Conservation (phyloP, 2,888 invertebrate species). For the Andrena flavipes region DNA sequence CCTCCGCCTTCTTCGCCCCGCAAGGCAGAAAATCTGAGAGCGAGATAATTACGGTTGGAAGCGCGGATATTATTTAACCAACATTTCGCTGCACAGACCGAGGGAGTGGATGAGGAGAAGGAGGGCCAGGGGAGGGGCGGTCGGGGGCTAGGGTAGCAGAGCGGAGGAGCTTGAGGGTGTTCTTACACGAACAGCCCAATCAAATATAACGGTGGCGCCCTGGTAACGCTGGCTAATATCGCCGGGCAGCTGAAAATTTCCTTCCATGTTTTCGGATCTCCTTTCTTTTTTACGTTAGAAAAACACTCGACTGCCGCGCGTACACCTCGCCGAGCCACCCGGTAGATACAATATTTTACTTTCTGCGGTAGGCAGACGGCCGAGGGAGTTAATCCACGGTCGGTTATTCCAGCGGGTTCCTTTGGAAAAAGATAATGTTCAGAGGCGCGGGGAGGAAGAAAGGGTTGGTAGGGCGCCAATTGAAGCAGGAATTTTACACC, state of each 20-base stretch:
- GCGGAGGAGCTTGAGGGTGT: slow-evolving; percentile 70
- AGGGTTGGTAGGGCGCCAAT: background rate
- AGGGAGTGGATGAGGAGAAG: slow-evolving; percentile 64
- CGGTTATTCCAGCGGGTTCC: slow-evolving; percentile 55
- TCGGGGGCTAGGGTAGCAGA: slow-evolving; percentile 34
- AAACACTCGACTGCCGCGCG: slow-evolving; percentile 60
- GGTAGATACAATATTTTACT: slow-evolving; percentile 68
- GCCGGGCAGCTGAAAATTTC: slow-evolving; percentile 52
- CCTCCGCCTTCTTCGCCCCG: slow-evolving; percentile 64
- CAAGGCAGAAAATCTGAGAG: slow-evolving; percentile 82
- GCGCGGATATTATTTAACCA: slow-evolving; percentile 83
- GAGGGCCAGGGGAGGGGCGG: slow-evolving; percentile 28
- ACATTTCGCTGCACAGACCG: slow-evolving; percentile 77
- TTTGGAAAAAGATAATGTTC: slow-evolving; percentile 41
- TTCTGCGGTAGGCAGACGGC: slow-evolving; percentile 57
- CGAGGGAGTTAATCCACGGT: slow-evolving; percentile 65
- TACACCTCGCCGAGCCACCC: slow-evolving; percentile 51
- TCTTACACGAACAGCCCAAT: slow-evolving; percentile 79
- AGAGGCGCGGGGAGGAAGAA: background rate
- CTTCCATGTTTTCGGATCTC: slow-evolving; percentile 70
- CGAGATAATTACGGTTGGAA: slow-evolving; percentile 83
- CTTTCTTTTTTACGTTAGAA: slow-evolving; percentile 56
- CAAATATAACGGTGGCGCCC: slow-evolving; percentile 79
- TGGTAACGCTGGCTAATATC: slow-evolving; percentile 74
- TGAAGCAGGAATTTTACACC: slow-evolving; percentile 10